Base-by-base conservation (phyloP, 2,797 vertebrate species). In the Arnoldichthys spilopterus region DNA sequence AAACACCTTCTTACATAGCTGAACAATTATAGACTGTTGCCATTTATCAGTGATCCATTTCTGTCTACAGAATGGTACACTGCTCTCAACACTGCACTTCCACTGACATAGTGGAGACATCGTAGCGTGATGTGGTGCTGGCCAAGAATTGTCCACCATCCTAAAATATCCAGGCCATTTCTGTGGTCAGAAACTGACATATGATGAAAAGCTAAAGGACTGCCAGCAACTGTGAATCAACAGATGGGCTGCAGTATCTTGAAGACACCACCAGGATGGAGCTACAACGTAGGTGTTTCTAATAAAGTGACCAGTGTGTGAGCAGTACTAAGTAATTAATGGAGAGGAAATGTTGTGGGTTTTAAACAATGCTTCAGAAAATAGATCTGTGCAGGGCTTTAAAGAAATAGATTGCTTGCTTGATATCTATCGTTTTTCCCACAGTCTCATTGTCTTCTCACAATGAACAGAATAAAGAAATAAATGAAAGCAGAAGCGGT, bases 371-470 rank as follows among this genome's bases (percentile, higher is more conserved):
- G 32, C 32, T 43, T n/a, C n/a, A 22, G 62, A 37, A n/a, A 63
- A 40, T 63, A 62, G 20, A 63, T 63, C 20, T 26, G 22, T 26
- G 12, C 40, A 47, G 64, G 62, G 45, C 6, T 69, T 51, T 28
- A 69, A 69, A 49, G 45, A 30, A 69, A 49, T 66, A 15, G 37
- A 66, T 45, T 64, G 32, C 37, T 40, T 13, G n/a, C 22, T 34
- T 66, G 63, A 66, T 66, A 16, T 43, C n/a, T 45, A 66, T 16
- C 12, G 15, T 22, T 66, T 40, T 22, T 15, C 37, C 62, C 61
- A 63, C 61, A 37, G 32, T 63, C 12, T 40, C 34, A 43, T 40
- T 64, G 34, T 22, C 40, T 43, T 66, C 22, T 45, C 22, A 26
- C 11, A 15, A 22, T 24, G 1, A 16, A 24, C 22, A 66, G 37